A percentile compares a stretch with the other conserved stretches of the same genome.
These are phyloP conservation scores for Choristoneura rosaceana DNA, from an alignment of 2,888 invertebrate genomes.

Conservation along the genomic window DNA sequence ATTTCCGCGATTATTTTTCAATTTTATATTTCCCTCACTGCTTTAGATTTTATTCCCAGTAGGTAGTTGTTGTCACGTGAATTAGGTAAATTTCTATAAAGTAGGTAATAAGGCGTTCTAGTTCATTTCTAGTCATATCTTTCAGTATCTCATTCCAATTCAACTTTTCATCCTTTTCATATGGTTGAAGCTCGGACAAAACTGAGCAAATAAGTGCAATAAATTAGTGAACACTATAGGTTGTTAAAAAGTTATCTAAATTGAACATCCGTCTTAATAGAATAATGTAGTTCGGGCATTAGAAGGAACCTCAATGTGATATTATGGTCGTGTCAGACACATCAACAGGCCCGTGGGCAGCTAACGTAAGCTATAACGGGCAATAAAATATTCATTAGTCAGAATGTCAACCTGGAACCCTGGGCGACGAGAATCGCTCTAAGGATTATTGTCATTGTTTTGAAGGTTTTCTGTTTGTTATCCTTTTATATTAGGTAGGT, in stretches of 20 bases:
- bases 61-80: no score
- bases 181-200: not conserved
- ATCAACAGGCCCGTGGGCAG: constrained; percentile 58
- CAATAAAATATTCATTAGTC: constrained; percentile 82
- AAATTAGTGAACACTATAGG: not conserved
- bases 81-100: no score
- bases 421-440: constrained; percentile 56
- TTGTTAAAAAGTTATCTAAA: constrained; percentile 1
- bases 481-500: not conserved
- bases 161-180: no score
- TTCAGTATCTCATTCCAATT: no score
- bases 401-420: constrained; percentile 68
- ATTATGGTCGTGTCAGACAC: constrained; percentile 30
- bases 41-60: no score
- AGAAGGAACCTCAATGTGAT: constrained; percentile 28
- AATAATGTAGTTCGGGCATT: constrained; percentile 27
- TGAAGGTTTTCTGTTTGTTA: constrained; percentile 46
- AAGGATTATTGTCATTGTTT: constrained; percentile 46
- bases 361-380: constrained; percentile 48
- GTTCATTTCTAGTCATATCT: no score
- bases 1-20: no score
- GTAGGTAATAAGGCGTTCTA: no score
- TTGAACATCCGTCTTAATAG: constrained; percentile 28
- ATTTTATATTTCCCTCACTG: no score
- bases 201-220: not conserved